Percentiles rank a stretch among this genome's conserved stretches.
These are phyloP conservation scores for Glaucomys volans DNA, from an alignment of 2,113 vertebrate species.

Conservation along the genomic window DNA sequence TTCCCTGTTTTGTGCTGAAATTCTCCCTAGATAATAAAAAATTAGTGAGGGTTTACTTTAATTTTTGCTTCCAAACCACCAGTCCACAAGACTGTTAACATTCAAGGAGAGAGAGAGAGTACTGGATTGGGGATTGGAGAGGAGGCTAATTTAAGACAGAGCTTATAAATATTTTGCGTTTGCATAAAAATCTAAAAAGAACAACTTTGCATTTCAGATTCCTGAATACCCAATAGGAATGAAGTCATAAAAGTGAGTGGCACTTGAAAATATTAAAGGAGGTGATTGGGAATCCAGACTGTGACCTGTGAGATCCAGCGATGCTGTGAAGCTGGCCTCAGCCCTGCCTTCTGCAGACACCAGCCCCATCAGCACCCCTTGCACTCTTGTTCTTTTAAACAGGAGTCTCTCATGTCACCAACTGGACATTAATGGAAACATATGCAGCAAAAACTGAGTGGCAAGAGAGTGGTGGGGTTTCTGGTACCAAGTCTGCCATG, in stretches of 20 bases:
- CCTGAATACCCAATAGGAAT: neutral
- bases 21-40: neutral
- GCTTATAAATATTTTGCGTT: neutral
- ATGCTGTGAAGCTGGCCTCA: neutral
- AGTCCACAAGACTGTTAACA: neutral
- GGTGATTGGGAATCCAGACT: neutral
- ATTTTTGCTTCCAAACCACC: neutral
- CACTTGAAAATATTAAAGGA: neutral
- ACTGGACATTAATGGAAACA: neutral
- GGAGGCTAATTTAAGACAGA: neutral
- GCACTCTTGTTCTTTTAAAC: neutral
- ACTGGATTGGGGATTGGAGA: neutral
- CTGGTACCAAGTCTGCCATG: neutral
- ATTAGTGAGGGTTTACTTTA: conserved; percentile 26
- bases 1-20: neutral
- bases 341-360: neutral
- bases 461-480: neutral
- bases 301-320: neutral
- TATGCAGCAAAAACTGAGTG: neutral
- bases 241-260: neutral
- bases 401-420: neutral
- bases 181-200: conserved; percentile 5
- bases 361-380: neutral
- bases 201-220: neutral
- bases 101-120: neutral